Evolutionary conservation across 2,113 vertebrate species (phyloP).

Genomic region (Trochalopteron elliotii): DNA sequence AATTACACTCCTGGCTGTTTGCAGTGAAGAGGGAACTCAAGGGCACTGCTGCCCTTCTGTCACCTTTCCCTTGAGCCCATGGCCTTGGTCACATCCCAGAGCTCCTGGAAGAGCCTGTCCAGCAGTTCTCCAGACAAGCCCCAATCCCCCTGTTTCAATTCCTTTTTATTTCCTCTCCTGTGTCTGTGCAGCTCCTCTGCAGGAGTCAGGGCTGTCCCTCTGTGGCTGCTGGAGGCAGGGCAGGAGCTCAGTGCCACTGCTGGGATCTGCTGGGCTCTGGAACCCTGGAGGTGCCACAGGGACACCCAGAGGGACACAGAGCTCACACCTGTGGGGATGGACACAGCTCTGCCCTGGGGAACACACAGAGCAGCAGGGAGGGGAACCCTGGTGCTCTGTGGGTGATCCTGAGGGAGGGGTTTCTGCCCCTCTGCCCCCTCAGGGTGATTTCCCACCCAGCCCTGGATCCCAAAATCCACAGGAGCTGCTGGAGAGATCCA

Average conservation of each 20-base stretch:
- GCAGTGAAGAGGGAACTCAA: neutral
- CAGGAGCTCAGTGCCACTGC: neutral
- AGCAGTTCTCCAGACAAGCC: neutral
- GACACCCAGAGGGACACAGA: neutral
- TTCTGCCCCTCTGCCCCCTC: neutral
- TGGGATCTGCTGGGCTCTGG: neutral
- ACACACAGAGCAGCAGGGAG: rapidly evolving
- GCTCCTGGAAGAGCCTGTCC: neutral
- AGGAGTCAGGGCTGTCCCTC: neutral
- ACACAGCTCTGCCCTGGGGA: neutral
- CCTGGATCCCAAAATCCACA: neutral
- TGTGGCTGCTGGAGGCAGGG: neutral
- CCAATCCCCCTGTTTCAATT: rapidly evolving
- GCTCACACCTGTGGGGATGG: rapidly evolving
- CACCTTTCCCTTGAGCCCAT: neutral
- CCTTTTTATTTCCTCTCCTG: neutral
- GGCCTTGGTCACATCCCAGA: neutral
- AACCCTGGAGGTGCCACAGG: neutral
- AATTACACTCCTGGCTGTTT: neutral
- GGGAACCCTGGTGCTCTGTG: neutral
- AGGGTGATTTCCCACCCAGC: neutral
- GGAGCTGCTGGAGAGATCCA: neutral
- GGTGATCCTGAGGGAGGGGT: neutral
- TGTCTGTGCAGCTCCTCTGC: neutral
- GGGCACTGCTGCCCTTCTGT: neutral